phyloP scores from a whole-genome alignment of 2,888 invertebrate species.

The Altica lythri region DNA sequence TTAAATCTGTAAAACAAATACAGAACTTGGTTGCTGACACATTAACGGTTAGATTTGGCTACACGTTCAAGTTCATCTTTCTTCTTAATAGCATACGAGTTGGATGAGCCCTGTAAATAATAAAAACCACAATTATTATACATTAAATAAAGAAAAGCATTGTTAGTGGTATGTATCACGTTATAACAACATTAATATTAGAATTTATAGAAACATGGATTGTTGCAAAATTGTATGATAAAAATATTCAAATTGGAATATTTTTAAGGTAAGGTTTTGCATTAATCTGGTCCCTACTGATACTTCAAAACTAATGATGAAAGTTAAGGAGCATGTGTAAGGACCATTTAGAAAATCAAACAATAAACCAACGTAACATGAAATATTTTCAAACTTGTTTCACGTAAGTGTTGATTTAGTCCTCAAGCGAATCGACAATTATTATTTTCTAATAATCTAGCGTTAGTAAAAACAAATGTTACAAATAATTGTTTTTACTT shows the following conservation, averaged over 20 bases:
- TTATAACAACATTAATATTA: too few relatives aligned
- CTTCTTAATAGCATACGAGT: conserved; percentile 99
- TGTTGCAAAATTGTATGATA: conserved; percentile 36
- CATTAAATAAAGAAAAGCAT: background rate
- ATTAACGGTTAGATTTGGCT: conserved; percentile 99
- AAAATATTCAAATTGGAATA: conserved; percentile 21
- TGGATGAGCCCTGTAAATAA: conserved; percentile 84
- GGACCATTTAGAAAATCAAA: conserved; percentile 23
- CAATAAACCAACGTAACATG: background rate
- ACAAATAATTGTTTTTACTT: background rate
- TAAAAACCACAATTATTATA: conserved; percentile 24
- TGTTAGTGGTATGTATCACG: conserved; percentile 18
- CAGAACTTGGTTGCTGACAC: conserved; percentile 42
- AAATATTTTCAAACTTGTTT: background rate
- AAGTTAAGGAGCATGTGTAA: conserved; percentile 36
- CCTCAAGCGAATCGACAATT: too few relatives aligned
- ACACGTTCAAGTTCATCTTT: conserved; percentile 99
- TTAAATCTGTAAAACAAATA: conserved; percentile 34
- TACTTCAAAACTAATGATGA: conserved; percentile 30
- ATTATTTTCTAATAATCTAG: background rate
- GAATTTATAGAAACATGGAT: too few relatives aligned
- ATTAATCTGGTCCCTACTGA: conserved; percentile 36
- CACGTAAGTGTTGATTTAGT: background rate
- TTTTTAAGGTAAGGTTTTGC: conserved; percentile 34
- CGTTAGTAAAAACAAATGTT: background rate